phyloP scores from a whole-genome alignment of 2,113 vertebrate species.

The Malurus cyaneus region DNA sequence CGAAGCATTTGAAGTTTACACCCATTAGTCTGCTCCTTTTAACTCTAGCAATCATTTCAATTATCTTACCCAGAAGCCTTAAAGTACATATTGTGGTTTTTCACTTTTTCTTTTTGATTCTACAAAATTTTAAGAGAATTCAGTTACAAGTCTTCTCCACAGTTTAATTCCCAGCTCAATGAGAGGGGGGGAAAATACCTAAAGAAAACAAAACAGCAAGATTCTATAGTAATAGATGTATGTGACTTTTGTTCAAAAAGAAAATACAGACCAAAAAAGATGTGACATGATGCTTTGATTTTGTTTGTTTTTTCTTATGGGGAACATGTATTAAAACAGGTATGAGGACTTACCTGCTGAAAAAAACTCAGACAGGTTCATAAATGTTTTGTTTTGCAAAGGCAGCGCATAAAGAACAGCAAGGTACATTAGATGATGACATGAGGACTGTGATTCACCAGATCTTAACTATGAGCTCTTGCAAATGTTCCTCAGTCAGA shows the following conservation, averaged over 20 bases:
- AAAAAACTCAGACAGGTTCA: neutral
- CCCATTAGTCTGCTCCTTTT: neutral
- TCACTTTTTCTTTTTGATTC: neutral
- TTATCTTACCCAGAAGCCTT: neutral
- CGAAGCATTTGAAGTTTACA: neutral
- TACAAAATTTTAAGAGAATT: neutral
- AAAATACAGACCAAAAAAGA: neutral
- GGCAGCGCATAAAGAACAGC: neutral
- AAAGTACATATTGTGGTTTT: neutral
- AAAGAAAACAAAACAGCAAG: neutral
- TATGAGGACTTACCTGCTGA: neutral
- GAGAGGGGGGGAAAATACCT: fast-evolving
- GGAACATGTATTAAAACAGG: neutral
- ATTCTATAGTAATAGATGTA: neutral
- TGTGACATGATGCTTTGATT: neutral
- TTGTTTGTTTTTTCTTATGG: neutral
- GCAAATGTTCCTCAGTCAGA: neutral
- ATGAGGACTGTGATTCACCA: neutral
- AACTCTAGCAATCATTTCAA: neutral
- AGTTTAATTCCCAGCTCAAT: neutral
- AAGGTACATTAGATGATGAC: neutral
- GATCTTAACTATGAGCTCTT: neutral
- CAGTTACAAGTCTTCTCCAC: neutral
- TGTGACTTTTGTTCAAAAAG: neutral
- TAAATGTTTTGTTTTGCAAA: neutral